phyloP scores from a whole-genome alignment of 2,888 invertebrate genomes.

The Congeria kusceri region DNA sequence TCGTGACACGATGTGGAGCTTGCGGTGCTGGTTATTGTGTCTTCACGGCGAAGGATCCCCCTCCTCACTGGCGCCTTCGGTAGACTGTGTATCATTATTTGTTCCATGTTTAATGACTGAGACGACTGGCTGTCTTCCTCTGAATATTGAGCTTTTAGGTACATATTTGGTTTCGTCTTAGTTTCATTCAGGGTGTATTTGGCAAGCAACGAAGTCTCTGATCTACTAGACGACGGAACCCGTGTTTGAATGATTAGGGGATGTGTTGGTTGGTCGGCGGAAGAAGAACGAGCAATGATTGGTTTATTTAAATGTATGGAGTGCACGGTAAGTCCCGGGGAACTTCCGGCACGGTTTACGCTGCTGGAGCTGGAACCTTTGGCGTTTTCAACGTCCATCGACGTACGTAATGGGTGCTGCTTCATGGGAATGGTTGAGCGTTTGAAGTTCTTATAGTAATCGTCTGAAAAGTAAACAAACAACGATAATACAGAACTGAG shows the following conservation, averaged over 20 bases:
- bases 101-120: constrained; percentile 72
- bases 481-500: constrained; percentile 81
- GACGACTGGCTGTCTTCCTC: constrained; percentile 70
- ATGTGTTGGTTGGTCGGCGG: constrained; percentile 68
- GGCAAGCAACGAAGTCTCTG: constrained; percentile 64
- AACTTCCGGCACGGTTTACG: constrained; percentile 47
- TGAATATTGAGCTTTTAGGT: constrained; percentile 71
- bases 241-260: constrained; percentile 77
- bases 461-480: constrained; percentile 73
- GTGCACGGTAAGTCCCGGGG: constrained; percentile 33
- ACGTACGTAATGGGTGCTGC: constrained; percentile 7
- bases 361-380: constrained; percentile 22
- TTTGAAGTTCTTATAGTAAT: constrained; percentile 54
- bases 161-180: constrained; percentile 70
- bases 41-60: constrained; percentile 24
- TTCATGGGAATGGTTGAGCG: constrained; percentile 29
- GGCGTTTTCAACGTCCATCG: constrained; percentile 8
- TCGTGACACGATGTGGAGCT: constrained; percentile 49
- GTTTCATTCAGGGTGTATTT: constrained; percentile 65
- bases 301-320: constrained; percentile 49
- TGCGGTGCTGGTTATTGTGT: constrained; percentile 56
- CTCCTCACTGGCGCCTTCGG: constrained; percentile 63
- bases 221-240: constrained; percentile 65
- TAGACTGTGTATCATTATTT: constrained; percentile 76
- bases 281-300: constrained; percentile 60